Conservation (phyloP, 1,140 invertebrate species). For the Wiebesia pumilae region DNA sequence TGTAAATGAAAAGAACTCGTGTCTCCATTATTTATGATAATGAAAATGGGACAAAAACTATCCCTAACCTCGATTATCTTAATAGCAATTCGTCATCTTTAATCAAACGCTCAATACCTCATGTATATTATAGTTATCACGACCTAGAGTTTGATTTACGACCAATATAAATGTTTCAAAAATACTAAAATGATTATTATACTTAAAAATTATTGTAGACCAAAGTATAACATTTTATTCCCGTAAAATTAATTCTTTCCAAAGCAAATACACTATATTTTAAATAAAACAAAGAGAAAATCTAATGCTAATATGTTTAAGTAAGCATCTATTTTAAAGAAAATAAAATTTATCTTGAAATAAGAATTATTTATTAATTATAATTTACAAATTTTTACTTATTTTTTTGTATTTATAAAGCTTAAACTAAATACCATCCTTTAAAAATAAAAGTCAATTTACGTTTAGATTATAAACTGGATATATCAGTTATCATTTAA, state of each 20-base stretch:
- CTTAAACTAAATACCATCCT: too few species aligned
- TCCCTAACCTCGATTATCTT: neutral
- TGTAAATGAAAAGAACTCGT: neutral
- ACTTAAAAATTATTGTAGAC: neutral
- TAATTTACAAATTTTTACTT: too few species aligned
- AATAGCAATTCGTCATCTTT: neutral
- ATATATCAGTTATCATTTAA: too few species aligned
- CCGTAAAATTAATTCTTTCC: neutral
- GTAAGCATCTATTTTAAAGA: too few species aligned
- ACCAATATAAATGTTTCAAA: neutral
- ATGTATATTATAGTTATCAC: neutral
- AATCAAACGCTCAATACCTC: neutral
- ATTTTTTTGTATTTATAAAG: too few species aligned
- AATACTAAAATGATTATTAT: neutral
- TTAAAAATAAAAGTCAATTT: too few species aligned
- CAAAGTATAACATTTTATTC: neutral
- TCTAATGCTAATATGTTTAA: too few species aligned
- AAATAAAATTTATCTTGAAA: too few species aligned
- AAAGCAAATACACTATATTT: too few species aligned
- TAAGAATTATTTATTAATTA: too few species aligned
- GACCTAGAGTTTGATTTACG: neutral
- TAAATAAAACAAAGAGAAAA: too few species aligned
- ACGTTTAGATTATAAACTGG: too few species aligned
- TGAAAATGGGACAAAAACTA: neutral
- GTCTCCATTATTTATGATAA: neutral